Conservation (phyloP, 2,113 vertebrate species). For the Osmerus mordax region DNA sequence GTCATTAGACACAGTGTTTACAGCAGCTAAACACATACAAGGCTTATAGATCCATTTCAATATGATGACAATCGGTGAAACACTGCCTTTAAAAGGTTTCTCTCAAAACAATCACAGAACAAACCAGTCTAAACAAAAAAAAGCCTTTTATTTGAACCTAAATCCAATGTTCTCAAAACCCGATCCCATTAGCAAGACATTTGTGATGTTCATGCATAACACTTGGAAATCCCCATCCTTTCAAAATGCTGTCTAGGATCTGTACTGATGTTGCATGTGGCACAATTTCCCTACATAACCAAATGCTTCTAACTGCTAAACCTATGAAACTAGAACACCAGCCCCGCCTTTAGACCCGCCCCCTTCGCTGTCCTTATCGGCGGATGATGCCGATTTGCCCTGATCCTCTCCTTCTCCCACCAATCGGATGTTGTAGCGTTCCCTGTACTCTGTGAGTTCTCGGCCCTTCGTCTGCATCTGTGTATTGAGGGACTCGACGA, state of each 20-base stretch:
- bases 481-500: conserved; percentile 78
- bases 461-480: conserved; percentile 87
- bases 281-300: conserved; percentile 5
- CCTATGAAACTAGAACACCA: conserved; percentile 86
- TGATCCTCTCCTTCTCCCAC: conserved; percentile 84
- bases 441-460: conserved; percentile 89
- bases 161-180: conserved; percentile 1
- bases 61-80: not conserved
- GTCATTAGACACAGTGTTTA: not conserved
- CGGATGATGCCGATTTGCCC: conserved; percentile 56
- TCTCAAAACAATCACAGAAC: too few species aligned
- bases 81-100: not conserved
- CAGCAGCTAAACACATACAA: not conserved
- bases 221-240: not conserved
- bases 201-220: not conserved
- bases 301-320: not conserved
- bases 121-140: not conserved
- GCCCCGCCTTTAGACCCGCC: conserved; percentile 75
- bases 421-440: conserved; percentile 90
- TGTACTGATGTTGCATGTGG: conserved; percentile 18
- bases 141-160: not conserved
- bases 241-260: conserved; percentile 21
- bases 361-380: conserved; percentile 73
- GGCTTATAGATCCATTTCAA: not conserved
- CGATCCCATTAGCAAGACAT: not conserved